Base-by-base conservation (phyloP, 1,140 invertebrate species). In the Acromyrmex echinatior region DNA sequence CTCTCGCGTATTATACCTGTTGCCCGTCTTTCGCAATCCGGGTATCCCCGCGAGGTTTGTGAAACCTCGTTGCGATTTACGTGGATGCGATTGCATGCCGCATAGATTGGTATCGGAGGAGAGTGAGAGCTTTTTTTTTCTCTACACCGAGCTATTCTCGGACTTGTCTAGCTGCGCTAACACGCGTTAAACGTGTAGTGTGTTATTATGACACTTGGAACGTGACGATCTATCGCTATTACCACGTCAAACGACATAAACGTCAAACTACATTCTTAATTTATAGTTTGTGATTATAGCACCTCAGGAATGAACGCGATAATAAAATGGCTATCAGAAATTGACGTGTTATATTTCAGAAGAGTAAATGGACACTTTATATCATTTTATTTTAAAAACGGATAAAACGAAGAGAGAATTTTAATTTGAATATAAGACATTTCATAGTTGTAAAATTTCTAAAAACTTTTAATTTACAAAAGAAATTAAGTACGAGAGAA, bases 1-100 rank as follows among this genome's bases (percentile, higher is more conserved):
- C 86, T 78, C 77, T 88, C 79, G 53, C 85, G 39, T 76, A 28
- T 58, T 77, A 60, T 90, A 90, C 77, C 90, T 86, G 86, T 90
- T 82, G 77, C 81, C 58, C 70, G 25, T 82, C 58, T 90, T 87
- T 90, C 70, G 86, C 88, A 90, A 90, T 70, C 63, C 79, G 53
- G 71, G 60, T 58, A 51, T 84, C 56, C 82, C 51, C 49, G 51
- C 31, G 35, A 79, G 77, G 31, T 76, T 79, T 68, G 65, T 74
- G 35, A 74, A 76, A 84, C 14, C 56, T 76, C 45, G 7, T n/a
- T 21, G 80, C 66, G 79, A 82, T 58, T 60, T 39, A 39, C 66
- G 53, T 62, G 66, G 68, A 58, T 81, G 35, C 66, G n/a, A 45
- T 74, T 82, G 80, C 53, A 82, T 14, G 49, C 18, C 25, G 49